Evolutionary conservation across 2,113 vertebrate genomes (phyloP).

Genomic region (Oryzias javanicus): DNA sequence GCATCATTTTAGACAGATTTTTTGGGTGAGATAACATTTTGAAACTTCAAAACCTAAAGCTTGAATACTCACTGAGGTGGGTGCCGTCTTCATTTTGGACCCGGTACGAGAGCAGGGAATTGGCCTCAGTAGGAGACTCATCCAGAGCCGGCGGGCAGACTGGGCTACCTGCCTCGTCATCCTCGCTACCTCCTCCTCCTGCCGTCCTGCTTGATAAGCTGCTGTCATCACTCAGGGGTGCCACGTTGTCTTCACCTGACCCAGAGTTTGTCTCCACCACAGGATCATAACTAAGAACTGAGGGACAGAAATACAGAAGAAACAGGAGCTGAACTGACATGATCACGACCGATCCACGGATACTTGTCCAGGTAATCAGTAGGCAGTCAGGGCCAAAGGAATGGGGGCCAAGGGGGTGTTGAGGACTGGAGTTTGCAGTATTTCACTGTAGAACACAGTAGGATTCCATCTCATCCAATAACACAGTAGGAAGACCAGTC

Average conservation of each 20-base stretch:
- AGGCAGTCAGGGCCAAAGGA: too few species aligned
- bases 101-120: conserved; percentile 82
- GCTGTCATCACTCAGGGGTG: conserved; percentile 85
- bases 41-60: too few species aligned
- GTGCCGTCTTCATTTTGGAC: conserved; percentile 79
- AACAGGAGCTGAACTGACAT: too few species aligned
- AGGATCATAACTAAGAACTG: conserved; percentile 93
- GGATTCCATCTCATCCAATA: too few species aligned
- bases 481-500: too few species aligned
- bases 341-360: too few species aligned
- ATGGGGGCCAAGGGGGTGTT: too few species aligned
- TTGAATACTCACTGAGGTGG: conserved; percentile 82
- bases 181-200: conserved; percentile 17
- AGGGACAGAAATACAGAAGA: conserved; percentile 17
- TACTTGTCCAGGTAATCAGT: too few species aligned
- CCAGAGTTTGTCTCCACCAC: conserved; percentile 91
- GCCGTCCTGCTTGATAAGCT: conserved; percentile 56
- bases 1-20: too few species aligned
- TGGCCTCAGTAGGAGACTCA: conserved; percentile 84
- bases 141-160: conserved; percentile 83
- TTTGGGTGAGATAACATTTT: too few species aligned
- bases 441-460: too few species aligned
- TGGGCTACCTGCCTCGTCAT: conserved; percentile 85
- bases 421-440: too few species aligned
- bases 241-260: conserved; percentile 92